Evolutionary conservation across 2,113 vertebrate species (phyloP).

Genomic region (Lonchura striata): DNA sequence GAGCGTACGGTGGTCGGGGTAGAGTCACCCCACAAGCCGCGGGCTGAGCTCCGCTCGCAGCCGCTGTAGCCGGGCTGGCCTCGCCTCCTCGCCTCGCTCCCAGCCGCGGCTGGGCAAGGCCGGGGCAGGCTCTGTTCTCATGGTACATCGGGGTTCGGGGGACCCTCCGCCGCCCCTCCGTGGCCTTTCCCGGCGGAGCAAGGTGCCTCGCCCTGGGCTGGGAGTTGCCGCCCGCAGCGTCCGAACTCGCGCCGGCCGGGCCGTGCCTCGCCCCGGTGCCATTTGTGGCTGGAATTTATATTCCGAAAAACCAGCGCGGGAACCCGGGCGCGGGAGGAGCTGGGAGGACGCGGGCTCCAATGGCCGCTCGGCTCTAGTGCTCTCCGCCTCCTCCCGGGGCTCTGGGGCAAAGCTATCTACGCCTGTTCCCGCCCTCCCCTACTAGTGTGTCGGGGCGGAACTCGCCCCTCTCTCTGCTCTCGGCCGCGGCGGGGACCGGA

Average conservation of each 20-base stretch:
- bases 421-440: accelerated
- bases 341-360: too few relatives aligned
- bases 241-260: too few relatives aligned
- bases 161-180: background rate
- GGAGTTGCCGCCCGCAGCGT: background rate
- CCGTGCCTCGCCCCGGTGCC: background rate
- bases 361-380: accelerated
- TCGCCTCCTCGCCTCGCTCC: background rate
- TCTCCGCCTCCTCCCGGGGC: background rate
- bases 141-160: too few relatives aligned
- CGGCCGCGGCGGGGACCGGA: background rate
- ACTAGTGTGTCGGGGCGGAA: accelerated
- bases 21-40: accelerated
- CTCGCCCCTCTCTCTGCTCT: accelerated
- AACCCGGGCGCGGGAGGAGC: accelerated
- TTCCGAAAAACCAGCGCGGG: accelerated
- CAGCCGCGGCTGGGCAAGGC: background rate
- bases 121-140: background rate
- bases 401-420: accelerated
- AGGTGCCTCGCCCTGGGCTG: background rate
- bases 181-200: background rate
- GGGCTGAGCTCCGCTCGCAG: background rate
- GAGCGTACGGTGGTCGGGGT: accelerated
- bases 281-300: accelerated
- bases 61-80: background rate